A percentile compares a stretch with the other conserved stretches of the same genome.
These are phyloP conservation scores for Nyctibius bracteatus DNA, from an alignment of 2,113 vertebrate species.

Conservation along the genomic window DNA sequence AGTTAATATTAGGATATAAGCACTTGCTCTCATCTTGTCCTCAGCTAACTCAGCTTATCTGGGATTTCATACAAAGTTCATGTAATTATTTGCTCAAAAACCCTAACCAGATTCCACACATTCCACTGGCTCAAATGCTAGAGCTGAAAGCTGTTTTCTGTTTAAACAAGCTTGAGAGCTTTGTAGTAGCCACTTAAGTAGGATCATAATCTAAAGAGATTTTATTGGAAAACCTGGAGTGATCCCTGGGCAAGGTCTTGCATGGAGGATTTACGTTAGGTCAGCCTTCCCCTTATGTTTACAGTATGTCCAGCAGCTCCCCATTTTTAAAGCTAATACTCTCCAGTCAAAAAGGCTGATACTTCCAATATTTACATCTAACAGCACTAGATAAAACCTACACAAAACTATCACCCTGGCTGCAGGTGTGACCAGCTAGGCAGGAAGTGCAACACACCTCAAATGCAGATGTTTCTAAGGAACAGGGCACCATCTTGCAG, in stretches of 20 bases:
- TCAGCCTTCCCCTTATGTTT: not conserved
- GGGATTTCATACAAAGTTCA: not conserved
- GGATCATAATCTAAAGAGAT: not conserved
- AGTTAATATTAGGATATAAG: not conserved
- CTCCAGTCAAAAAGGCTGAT: not conserved
- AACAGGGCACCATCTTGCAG: not conserved
- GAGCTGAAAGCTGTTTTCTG: not conserved
- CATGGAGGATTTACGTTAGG: not conserved
- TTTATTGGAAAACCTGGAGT: not conserved
- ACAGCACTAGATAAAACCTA: not conserved
- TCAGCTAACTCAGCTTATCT: not conserved
- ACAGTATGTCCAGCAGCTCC: not conserved
- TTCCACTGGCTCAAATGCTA: not conserved
- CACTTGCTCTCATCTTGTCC: not conserved
- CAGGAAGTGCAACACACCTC: not conserved
- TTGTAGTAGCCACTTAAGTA: not conserved
- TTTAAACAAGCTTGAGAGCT: not conserved
- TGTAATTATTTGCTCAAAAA: not conserved
- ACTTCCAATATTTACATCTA: not conserved
- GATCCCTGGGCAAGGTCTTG: not conserved
- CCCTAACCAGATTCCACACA: not conserved
- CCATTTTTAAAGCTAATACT: not conserved
- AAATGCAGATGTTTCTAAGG: not conserved
- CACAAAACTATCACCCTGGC: not conserved
- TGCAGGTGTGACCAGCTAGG: not conserved